Percentiles rank a stretch among this genome's conserved stretches.
Evolutionary conservation across 2,888 invertebrate genomes (phyloP).

Genomic region (Eristalis intricaria): DNA sequence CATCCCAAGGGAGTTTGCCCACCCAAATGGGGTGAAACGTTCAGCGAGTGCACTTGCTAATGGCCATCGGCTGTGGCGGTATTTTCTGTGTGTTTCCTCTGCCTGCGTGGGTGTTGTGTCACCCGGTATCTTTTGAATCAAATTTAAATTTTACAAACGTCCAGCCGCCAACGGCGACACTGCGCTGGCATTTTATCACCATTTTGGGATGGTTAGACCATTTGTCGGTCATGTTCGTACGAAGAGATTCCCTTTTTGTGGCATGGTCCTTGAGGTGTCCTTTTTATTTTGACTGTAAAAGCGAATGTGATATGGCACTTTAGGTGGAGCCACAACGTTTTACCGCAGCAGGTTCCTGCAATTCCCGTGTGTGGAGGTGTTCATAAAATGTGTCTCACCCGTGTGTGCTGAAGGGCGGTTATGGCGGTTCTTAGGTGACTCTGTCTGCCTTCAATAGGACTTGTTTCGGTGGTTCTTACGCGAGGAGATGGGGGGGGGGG

Average conservation of each 20-base stretch:
- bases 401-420: conserved; percentile 6
- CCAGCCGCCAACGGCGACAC: conserved; percentile 7
- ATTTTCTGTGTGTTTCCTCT: conserved; percentile 52
- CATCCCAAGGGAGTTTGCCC: conserved; percentile 75
- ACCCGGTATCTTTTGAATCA: conserved; percentile 47
- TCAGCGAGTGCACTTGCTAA: conserved; percentile 37
- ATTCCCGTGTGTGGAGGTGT: neutral
- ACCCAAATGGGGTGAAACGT: neutral
- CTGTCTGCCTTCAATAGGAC: conserved; percentile 2
- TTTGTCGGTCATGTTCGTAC: conserved; percentile 51
- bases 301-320: conserved; percentile 68
- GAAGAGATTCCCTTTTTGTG: neutral
- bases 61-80: neutral
- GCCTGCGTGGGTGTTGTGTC: neutral
- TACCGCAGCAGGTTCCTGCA: conserved; percentile 52
- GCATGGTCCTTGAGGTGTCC: conserved; percentile 37
- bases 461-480: neutral
- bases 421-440: neutral
- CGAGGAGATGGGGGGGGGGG: neutral
- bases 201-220: conserved; percentile 52
- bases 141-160: conserved; percentile 67
- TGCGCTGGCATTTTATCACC: conserved; percentile 50
- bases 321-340: conserved; percentile 67
- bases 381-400: conserved; percentile 30
- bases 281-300: conserved; percentile 44